phyloP scores from a whole-genome alignment of 35 echinoderm and acorn worm genomes.

The Lytechinus variegatus region DNA sequence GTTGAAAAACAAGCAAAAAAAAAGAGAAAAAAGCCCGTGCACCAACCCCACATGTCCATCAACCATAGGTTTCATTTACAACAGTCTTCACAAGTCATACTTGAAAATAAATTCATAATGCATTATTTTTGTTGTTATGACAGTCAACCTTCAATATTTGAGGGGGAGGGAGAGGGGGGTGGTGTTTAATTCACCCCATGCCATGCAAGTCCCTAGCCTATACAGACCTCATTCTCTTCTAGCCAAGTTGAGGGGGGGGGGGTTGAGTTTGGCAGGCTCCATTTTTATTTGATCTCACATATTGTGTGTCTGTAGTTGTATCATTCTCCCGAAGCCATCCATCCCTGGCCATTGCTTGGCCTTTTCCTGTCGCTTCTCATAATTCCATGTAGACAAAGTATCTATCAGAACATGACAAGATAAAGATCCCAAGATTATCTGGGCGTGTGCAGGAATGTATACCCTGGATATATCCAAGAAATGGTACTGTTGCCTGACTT shows the following conservation, averaged over 20 bases:
- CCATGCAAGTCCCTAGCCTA: background rate
- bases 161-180: too few species aligned
- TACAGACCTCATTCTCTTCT: background rate
- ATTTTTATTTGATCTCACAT: too few species aligned
- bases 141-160: background rate
- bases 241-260: background rate
- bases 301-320: background rate
- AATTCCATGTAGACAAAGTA: constrained; percentile 2
- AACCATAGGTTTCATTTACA: background rate
- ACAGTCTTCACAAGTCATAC: background rate
- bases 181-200: background rate
- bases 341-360: background rate
- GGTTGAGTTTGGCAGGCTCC: too few species aligned
- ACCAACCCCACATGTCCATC: background rate
- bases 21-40: background rate
- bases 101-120: background rate
- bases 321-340: background rate
- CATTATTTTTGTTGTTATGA: background rate
- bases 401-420: constrained; percentile 21
- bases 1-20: background rate
- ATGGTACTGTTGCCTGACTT: background rate
- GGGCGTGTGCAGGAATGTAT: constrained; percentile 21
- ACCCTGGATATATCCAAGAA: constrained; percentile 1
- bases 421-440: constrained; percentile 31
- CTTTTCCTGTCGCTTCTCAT: constrained; percentile 22